A percentile compares a stretch with the other conserved stretches of the same genome.
phyloP scores from a whole-genome alignment of 2,113 vertebrate species.

The Tichodroma muraria region DNA sequence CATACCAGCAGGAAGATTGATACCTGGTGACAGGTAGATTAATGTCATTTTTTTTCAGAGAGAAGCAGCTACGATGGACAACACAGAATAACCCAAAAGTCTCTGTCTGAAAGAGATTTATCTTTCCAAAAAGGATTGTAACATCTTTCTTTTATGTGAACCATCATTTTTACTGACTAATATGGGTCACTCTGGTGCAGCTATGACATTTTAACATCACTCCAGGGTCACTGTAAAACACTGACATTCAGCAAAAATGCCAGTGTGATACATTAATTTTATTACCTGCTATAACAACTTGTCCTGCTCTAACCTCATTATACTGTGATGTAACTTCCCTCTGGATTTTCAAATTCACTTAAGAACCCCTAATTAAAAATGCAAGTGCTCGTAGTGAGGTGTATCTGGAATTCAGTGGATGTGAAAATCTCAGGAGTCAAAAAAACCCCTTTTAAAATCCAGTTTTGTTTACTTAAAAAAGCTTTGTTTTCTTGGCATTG shows the following conservation, averaged over 20 bases:
- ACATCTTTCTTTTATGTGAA: neutral
- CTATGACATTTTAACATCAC: neutral
- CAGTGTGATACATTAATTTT: neutral
- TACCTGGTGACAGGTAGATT: neutral
- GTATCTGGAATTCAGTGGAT: neutral
- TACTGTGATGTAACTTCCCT: neutral
- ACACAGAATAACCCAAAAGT: neutral
- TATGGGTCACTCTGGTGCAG: neutral
- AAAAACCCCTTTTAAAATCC: neutral
- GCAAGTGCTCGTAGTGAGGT: neutral
- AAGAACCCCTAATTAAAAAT: neutral
- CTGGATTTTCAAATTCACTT: conserved; percentile 11
- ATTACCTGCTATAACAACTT: neutral
- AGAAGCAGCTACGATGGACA: neutral
- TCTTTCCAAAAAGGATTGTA: neutral
- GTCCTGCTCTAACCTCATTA: neutral
- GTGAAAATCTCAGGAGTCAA: neutral
- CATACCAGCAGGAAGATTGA: neutral
- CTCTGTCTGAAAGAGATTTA: neutral
- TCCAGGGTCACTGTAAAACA: neutral
- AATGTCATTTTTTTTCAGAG: neutral
- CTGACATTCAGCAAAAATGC: neutral
- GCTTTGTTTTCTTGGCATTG: neutral
- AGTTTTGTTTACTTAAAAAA: neutral
- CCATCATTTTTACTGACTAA: neutral